Evolutionary conservation across 2,888 invertebrate genomes (phyloP).

Genomic region (Desoria tigrina): DNA sequence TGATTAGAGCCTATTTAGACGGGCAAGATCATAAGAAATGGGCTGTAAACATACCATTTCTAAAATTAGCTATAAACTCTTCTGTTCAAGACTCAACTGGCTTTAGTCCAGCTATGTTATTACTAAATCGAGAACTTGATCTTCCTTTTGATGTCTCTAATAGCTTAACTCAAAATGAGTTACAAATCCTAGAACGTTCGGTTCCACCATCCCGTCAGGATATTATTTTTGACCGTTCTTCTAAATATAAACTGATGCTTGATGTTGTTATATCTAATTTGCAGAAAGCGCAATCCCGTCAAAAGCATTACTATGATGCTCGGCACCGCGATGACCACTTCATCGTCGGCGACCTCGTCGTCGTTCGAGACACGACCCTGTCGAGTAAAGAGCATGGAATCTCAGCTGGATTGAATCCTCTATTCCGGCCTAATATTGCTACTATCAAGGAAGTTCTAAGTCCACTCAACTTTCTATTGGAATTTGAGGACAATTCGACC

Average conservation of each 20-base stretch:
- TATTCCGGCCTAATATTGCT: not conserved
- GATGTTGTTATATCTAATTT: no score
- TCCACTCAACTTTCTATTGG: no score
- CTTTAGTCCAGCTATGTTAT: not conserved
- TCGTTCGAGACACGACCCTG: not conserved
- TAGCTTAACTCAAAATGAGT: no score
- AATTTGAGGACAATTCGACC: no score
- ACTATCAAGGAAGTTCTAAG: no score
- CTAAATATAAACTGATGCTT: no score
- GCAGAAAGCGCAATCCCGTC: not conserved
- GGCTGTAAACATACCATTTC: not conserved
- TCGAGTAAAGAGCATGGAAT: not conserved
- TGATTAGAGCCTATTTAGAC: not conserved
- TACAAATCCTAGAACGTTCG: not conserved
- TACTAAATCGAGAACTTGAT: no score
- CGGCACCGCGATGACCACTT: not conserved
- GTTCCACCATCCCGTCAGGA: not conserved
- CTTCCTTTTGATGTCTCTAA: no score
- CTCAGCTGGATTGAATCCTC: constrained; percentile 4
- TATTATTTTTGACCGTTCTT: no score
- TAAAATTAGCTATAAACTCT: not conserved
- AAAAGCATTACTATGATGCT: not conserved
- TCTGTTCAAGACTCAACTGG: not conserved
- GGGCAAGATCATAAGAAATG: constrained; percentile 8
- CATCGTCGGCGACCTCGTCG: no score